Conservation (phyloP, 2,797 vertebrate species). For the Poeciliopsis paucimaculata region DNA sequence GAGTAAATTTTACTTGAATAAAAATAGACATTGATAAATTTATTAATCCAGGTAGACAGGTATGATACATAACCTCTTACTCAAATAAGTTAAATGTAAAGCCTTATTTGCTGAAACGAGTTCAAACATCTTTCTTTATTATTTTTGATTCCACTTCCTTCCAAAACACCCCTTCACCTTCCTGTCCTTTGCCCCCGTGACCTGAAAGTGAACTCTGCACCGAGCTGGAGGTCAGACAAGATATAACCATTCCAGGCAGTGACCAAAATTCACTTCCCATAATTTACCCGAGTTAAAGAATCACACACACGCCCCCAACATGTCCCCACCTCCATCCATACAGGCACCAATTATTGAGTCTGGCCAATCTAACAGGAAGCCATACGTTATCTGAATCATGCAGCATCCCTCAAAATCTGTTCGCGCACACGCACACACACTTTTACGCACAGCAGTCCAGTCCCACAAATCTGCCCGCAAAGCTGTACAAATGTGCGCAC, state of each 20-base stretch:
- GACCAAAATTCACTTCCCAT: conserved; percentile 72
- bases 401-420: conserved; percentile 47
- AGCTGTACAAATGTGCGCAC: conserved; percentile 29
- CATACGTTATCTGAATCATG: conserved; percentile 65
- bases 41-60: conserved; percentile 10
- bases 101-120: conserved; percentile 39
- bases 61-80: conserved; percentile 25
- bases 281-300: conserved; percentile 44
- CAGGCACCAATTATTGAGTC: conserved; percentile 46
- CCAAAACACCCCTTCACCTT: conserved; percentile 40
- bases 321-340: conserved; percentile 44
- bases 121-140: conserved; percentile 6
- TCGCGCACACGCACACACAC: conserved; percentile 9
- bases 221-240: conserved; percentile 66
- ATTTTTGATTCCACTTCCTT: conserved; percentile 16
- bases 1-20: background rate
- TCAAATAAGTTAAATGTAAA: conserved; percentile 13
- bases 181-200: conserved; percentile 53
- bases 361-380: conserved; percentile 66
- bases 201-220: conserved; percentile 69
- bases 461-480: conserved; percentile 54
- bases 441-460: conserved; percentile 18
- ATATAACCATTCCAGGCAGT: conserved; percentile 57
- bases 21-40: background rate
- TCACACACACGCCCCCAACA: conserved; percentile 24